Percentiles rank a stretch among this genome's conserved stretches.
These are phyloP conservation scores for Verasper variegatus DNA, from an alignment of 2,113 vertebrate genomes.

Conservation along the genomic window DNA sequence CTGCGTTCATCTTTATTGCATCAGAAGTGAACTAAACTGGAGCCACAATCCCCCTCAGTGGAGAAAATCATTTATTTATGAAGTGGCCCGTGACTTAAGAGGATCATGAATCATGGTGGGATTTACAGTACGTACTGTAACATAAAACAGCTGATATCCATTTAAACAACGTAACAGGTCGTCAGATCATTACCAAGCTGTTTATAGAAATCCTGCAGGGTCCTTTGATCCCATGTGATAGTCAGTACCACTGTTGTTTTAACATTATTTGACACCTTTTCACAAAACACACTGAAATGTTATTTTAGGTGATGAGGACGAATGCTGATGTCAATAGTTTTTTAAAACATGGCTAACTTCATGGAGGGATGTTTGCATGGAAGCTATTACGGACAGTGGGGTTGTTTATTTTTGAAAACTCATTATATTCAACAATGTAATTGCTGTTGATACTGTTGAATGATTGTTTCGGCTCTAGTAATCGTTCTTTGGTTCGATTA, in stretches of 20 bases:
- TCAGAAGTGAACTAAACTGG: conserved; percentile 47
- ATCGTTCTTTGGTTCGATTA: not conserved
- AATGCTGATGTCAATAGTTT: not conserved
- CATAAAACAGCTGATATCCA: conserved; percentile 53
- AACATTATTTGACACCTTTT: not conserved
- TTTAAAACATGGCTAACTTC: not conserved
- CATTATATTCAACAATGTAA: not conserved
- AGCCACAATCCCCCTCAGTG: conserved; percentile 50
- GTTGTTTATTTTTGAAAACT: not conserved
- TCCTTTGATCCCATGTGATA: not conserved
- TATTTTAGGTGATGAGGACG: not conserved
- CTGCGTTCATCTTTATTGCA: conserved; percentile 58
- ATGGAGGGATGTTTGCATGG: not conserved
- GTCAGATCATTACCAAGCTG: conserved; percentile 20
- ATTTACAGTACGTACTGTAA: conserved; percentile 47
- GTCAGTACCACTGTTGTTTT: not conserved
- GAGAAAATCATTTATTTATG: conserved; percentile 72
- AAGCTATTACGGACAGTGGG: no score
- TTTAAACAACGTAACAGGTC: conserved; percentile 56
- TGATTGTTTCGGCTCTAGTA: not conserved
- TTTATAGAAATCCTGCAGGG: conserved; percentile 29
- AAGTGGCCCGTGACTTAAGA: conserved; percentile 68
- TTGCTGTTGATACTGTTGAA: not conserved
- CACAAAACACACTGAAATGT: not conserved
- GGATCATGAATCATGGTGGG: conserved; percentile 58